Percentiles rank a stretch among this genome's conserved stretches.
Conservation (phyloP, 2,888 invertebrate genomes). For the Lepeophtheirus nordmannii region DNA sequence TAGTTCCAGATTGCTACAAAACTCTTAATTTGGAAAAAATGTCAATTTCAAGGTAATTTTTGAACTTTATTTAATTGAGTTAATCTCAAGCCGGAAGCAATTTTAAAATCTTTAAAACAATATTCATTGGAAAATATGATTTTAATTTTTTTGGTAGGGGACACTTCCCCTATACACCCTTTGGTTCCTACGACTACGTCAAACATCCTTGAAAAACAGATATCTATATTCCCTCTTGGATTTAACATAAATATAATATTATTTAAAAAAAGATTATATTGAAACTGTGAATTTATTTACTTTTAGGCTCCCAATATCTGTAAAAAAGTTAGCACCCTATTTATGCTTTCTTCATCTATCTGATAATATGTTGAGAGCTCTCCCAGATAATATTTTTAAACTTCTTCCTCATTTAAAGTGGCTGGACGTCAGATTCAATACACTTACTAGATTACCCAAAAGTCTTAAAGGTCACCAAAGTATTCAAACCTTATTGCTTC, state of each 20-base stretch:
- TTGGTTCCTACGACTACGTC: too few relatives aligned
- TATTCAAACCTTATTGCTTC: neutral
- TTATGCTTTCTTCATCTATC: neutral
- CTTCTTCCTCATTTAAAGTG: neutral
- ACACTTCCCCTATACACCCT: too few relatives aligned
- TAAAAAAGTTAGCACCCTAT: neutral
- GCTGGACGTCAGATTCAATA: neutral
- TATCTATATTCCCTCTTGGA: too few relatives aligned
- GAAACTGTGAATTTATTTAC: neutral
- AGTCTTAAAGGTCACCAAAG: neutral
- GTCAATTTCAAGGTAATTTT: neutral
- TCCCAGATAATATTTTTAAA: neutral
- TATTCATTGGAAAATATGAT: neutral
- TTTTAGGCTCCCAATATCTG: neutral
- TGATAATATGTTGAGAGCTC: neutral
- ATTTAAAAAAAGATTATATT: too few relatives aligned
- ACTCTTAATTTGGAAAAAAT: neutral
- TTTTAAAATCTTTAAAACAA: too few relatives aligned
- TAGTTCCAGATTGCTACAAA: constrained; percentile 4
- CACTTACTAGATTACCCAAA: neutral
- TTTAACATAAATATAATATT: too few relatives aligned
- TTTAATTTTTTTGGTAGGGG: too few relatives aligned
- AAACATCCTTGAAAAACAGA: too few relatives aligned
- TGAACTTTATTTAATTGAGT: neutral
- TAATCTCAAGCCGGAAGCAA: neutral